Conservation (phyloP, 2,888 invertebrate species). For the Sphecodes monilicornis region DNA sequence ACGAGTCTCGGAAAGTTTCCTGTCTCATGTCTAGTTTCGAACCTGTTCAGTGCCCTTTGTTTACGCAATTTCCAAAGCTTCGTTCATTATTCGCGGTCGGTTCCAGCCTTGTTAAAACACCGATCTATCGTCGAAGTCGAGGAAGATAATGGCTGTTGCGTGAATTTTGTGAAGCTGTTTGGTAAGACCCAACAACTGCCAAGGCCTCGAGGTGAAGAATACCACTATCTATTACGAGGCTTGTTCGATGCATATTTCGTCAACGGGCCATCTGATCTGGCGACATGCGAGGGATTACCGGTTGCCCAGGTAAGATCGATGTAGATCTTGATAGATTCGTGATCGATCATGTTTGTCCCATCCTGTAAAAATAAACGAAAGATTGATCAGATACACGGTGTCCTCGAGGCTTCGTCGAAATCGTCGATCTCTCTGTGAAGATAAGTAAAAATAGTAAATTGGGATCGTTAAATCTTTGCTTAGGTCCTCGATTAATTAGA, state of each 20-base stretch:
- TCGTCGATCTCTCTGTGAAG: neutral
- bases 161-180: neutral
- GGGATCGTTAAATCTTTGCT: neutral
- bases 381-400: neutral
- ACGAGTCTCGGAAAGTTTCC: neutral
- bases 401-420: neutral
- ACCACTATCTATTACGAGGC: neutral
- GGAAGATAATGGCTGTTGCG: neutral
- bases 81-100: neutral
- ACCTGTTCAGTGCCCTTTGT: neutral
- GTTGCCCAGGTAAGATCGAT: neutral
- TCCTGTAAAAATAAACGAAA: neutral
- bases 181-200: neutral
- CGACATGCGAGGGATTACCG: neutral
- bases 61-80: neutral
- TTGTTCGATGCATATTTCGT: slow-evolving; percentile 8
- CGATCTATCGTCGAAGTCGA: neutral
- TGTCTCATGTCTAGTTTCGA: neutral
- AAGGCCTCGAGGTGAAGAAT: neutral
- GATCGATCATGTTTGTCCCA: neutral
- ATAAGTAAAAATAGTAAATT: neutral
- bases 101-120: neutral
- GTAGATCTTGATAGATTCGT: slow-evolving; percentile 2
- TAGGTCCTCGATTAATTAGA: neutral
- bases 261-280: neutral